Evolutionary conservation across 1,140 invertebrate species (phyloP).

Genomic region (Mizuhopecten yessoensis): DNA sequence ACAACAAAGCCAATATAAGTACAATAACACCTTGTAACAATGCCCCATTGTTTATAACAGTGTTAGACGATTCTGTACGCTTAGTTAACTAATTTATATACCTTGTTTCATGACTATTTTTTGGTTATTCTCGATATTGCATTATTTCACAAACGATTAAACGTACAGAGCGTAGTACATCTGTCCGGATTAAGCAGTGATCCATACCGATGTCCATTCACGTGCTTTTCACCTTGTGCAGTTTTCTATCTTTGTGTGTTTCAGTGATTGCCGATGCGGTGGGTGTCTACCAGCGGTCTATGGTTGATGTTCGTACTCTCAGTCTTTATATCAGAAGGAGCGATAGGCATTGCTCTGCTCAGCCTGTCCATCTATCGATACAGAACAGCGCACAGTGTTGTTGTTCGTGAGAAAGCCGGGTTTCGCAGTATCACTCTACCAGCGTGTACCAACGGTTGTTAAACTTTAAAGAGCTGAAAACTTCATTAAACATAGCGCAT

Average conservation of each 20-base stretch:
- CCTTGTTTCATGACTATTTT: no score
- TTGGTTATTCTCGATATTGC: no score
- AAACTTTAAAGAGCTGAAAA: not conserved
- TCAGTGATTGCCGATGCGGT: not conserved
- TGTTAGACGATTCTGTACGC: no score
- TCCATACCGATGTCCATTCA: no score
- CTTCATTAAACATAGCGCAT: not conserved
- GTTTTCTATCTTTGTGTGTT: not conserved
- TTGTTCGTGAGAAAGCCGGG: not conserved
- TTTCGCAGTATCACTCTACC: not conserved
- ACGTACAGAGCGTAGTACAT: no score
- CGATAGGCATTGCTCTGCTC: not conserved
- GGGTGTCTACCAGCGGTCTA: not conserved
- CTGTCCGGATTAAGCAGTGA: no score
- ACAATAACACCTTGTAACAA: no score
- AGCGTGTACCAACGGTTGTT: not conserved
- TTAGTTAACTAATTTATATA: no score
- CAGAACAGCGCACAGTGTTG: not conserved
- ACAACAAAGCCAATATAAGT: no score
- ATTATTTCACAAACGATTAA: no score
- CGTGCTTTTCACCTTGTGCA: no score
- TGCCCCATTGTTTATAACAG: no score
- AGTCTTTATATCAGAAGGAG: not conserved
- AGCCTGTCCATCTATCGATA: conserved; percentile 19
- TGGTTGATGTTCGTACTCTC: not conserved